Evolutionary conservation across 2,113 vertebrate species (phyloP).

Genomic region (Conger conger): DNA sequence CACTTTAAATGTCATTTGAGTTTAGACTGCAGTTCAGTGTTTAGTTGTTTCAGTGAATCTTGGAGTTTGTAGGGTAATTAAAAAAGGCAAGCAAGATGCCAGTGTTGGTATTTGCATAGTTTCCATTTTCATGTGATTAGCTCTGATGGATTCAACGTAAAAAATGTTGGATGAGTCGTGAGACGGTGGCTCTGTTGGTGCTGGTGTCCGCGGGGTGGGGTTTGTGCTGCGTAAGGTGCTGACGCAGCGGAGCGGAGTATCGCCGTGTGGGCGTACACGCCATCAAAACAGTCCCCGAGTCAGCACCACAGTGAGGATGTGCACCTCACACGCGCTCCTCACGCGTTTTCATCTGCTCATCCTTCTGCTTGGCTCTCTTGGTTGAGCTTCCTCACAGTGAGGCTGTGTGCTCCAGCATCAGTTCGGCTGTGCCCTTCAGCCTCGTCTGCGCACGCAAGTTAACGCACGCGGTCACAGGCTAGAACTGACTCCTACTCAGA

Average conservation of each 20-base stretch:
- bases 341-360: not conserved
- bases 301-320: not conserved
- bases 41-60: not conserved
- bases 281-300: not conserved
- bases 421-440: not conserved
- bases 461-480: too few relatives aligned
- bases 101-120: too few relatives aligned
- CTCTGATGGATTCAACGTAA: too few relatives aligned
- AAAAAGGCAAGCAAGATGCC: too few relatives aligned
- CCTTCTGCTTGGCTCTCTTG: too few relatives aligned
- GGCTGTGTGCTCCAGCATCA: not conserved
- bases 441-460: not conserved
- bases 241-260: slow-evolving; percentile 49
- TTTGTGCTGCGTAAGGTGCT: slow-evolving; percentile 47
- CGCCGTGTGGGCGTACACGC: slow-evolving; percentile 28
- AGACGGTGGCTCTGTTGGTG: too few relatives aligned
- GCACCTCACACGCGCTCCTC: slow-evolving; percentile 7
- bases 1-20: not conserved
- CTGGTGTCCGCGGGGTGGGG: slow-evolving; percentile 21
- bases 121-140: too few relatives aligned
- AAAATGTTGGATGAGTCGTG: not conserved
- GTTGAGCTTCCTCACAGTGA: not conserved
- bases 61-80: not conserved
- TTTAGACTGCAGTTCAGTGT: not conserved
- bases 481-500: not conserved